phyloP scores from a whole-genome alignment of 2,113 vertebrate genomes.

The Tragulus kanchil region DNA sequence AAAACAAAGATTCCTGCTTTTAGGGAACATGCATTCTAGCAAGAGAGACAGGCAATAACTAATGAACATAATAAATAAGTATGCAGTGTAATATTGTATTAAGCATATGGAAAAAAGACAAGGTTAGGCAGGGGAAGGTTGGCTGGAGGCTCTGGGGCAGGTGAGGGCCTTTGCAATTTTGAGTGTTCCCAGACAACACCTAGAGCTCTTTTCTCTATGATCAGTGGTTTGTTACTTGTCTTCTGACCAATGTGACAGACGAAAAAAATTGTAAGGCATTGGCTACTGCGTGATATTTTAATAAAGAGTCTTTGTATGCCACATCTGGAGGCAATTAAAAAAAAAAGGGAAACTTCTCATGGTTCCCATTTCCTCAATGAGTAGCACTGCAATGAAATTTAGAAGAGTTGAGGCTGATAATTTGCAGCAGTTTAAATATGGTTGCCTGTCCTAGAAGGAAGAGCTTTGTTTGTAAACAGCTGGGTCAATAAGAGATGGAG shows the following conservation, averaged over 20 bases:
- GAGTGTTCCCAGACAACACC: not conserved
- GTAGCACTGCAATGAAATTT: conserved; percentile 84
- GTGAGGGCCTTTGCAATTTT: not conserved
- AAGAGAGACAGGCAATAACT: conserved; percentile 3
- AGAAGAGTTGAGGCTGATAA: conserved; percentile 84
- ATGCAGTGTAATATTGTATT: not conserved
- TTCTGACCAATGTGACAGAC: conserved; percentile 47
- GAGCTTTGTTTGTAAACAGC: conserved; percentile 79
- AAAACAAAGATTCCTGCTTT: conserved; percentile 43
- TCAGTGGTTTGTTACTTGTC: conserved; percentile 49
- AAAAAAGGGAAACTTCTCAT: conserved; percentile 69
- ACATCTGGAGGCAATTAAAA: conserved; percentile 88
- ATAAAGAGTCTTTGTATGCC: conserved; percentile 75
- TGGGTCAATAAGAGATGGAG: conserved; percentile 61
- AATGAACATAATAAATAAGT: conserved; percentile 33
- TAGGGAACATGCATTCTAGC: not conserved
- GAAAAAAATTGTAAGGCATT: conserved; percentile 60
- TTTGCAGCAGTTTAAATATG: conserved; percentile 84
- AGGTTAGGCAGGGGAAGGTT: not conserved
- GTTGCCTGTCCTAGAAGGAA: conserved; percentile 80
- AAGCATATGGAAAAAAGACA: not conserved
- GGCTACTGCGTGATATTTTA: conserved; percentile 77
- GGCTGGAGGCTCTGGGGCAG: not conserved
- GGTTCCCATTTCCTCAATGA: conserved; percentile 87
- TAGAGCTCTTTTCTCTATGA: not conserved